Evolutionary conservation across 2,888 invertebrate genomes (phyloP).

Genomic region (Drosophila flavopinicola): DNA sequence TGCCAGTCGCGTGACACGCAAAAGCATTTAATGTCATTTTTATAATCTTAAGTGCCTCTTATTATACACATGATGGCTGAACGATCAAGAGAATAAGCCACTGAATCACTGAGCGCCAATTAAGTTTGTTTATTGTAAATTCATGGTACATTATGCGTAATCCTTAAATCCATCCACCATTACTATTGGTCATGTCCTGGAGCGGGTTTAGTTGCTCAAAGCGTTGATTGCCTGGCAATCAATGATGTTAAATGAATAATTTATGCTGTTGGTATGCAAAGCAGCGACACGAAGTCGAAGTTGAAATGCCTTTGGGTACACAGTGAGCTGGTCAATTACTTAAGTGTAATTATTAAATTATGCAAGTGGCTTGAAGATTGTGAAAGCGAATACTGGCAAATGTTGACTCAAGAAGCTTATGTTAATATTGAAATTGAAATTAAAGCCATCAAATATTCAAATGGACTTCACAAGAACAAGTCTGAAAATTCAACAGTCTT

Average conservation of each 20-base stretch:
- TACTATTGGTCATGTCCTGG: background rate
- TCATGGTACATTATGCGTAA: constrained; percentile 37
- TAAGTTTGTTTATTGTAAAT: constrained; percentile 45
- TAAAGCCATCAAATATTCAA: constrained; percentile 20
- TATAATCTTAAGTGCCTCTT: constrained; percentile 64
- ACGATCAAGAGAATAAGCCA: constrained; percentile 1
- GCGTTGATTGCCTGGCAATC: constrained; percentile 28
- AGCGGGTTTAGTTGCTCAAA: background rate
- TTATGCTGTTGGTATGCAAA: constrained; percentile 17
- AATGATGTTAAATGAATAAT: constrained; percentile 39
- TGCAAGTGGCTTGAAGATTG: constrained; percentile 11
- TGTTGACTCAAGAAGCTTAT: constrained; percentile 19
- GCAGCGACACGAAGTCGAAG: background rate
- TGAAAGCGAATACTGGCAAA: constrained; percentile 10
- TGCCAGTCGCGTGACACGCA: constrained; percentile 24
- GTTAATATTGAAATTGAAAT: constrained; percentile 33
- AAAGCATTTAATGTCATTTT: constrained; percentile 56
- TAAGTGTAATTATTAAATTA: constrained; percentile 32
- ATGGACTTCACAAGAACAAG: constrained; percentile 6
- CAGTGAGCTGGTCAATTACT: constrained; percentile 36
- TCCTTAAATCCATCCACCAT: constrained; percentile 21
- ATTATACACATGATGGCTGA: constrained; percentile 17
- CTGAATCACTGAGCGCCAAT: constrained; percentile 34
- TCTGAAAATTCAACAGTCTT: background rate
- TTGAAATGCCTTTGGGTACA: constrained; percentile 12